Conservation (phyloP, 2,113 vertebrate genomes). For the Lepisosteus osseus region DNA sequence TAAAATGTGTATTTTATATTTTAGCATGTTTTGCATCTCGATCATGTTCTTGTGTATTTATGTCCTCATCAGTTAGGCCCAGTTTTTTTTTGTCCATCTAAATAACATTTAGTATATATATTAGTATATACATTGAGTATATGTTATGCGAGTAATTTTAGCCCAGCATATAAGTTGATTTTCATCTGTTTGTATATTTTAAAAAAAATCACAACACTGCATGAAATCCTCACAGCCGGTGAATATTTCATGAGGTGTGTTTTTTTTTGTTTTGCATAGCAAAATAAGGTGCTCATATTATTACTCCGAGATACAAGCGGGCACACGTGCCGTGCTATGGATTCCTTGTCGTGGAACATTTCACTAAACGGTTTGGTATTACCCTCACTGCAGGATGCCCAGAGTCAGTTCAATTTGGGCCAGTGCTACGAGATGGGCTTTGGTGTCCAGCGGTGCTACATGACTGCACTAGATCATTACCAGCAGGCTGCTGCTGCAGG, state of each 20-base stretch:
- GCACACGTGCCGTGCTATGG: neutral
- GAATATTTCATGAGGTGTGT: conserved; percentile 10
- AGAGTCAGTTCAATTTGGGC: conserved; percentile 78
- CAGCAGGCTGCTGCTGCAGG: conserved; percentile 63
- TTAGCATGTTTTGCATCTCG: neutral
- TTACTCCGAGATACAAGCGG: too few relatives aligned
- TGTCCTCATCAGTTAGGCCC: neutral
- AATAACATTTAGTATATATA: too few relatives aligned
- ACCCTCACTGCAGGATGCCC: conserved; percentile 66
- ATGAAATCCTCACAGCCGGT: too few relatives aligned
- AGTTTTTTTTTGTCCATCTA: too few relatives aligned
- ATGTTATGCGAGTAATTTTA: too few relatives aligned
- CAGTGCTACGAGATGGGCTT: conserved; percentile 83
- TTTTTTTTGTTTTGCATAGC: neutral
- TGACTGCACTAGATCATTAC: conserved; percentile 67
- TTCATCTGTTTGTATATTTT: too few relatives aligned
- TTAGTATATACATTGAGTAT: too few relatives aligned
- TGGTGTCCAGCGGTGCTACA: conserved; percentile 64
- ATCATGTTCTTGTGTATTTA: neutral
- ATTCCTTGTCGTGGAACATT: too few relatives aligned
- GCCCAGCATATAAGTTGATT: too few relatives aligned
- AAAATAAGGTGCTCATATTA: too few relatives aligned
- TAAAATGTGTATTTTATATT: neutral
- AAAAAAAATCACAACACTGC: too few relatives aligned
- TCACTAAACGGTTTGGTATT: too few relatives aligned